Evolutionary conservation across 1,140 invertebrate species (phyloP).

Genomic region (Drosophila chauvacae): DNA sequence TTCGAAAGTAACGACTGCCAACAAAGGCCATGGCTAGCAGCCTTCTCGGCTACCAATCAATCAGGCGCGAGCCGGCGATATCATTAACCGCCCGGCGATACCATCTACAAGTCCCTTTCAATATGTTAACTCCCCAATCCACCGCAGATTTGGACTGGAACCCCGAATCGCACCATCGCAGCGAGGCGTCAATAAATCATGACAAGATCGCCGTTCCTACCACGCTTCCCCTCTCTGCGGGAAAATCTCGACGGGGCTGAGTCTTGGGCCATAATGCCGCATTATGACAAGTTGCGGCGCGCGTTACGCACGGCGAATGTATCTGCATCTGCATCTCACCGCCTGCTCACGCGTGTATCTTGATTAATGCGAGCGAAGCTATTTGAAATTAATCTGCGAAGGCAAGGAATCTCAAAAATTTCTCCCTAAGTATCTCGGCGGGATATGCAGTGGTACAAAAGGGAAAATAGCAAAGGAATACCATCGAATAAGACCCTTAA

Average conservation of each 20-base stretch:
- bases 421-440: constrained; percentile 2
- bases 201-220: constrained; percentile 46
- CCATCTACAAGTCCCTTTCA: constrained; percentile 56
- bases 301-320: constrained; percentile 55
- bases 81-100: constrained; percentile 60
- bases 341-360: constrained; percentile 46
- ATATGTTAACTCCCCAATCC: background rate
- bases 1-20: constrained; percentile 50
- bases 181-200: constrained; percentile 61
- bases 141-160: constrained; percentile 34
- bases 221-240: constrained; percentile 2
- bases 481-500: background rate
- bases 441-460: no score
- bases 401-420: constrained; percentile 2
- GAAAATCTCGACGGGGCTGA: constrained; percentile 37
- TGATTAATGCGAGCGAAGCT: constrained; percentile 53
- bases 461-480: background rate
- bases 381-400: constrained; percentile 39
- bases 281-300: constrained; percentile 56
- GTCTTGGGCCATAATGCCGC: constrained; percentile 45
- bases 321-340: constrained; percentile 27
- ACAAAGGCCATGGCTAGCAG: constrained; percentile 32
- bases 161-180: constrained; percentile 47
- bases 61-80: constrained; percentile 53
- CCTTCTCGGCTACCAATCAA: constrained; percentile 56